Conservation (phyloP, 2,888 invertebrate genomes). For the Agrochola macilenta region DNA sequence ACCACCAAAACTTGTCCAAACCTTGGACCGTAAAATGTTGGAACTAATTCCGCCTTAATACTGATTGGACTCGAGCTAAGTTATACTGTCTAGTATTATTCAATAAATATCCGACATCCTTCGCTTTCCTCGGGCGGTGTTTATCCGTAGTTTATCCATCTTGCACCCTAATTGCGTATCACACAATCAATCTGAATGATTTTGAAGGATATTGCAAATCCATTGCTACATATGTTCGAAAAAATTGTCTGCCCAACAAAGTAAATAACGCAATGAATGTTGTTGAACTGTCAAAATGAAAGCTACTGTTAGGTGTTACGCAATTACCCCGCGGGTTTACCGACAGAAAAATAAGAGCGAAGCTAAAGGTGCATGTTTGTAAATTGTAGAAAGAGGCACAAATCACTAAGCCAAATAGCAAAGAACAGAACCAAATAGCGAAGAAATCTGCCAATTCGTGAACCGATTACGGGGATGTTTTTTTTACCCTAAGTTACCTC, state of each 20-base stretch:
- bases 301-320: too few relatives aligned
- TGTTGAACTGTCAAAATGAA: too few relatives aligned
- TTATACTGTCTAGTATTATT: background rate
- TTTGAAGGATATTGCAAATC: too few relatives aligned
- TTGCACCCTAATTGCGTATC: too few relatives aligned
- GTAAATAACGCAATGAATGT: too few relatives aligned
- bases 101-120: background rate
- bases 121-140: background rate
- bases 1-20: background rate
- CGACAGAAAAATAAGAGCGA: background rate
- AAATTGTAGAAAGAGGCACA: background rate
- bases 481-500: background rate
- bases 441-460: background rate
- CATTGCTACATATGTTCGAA: too few relatives aligned
- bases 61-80: background rate
- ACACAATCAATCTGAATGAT: too few relatives aligned
- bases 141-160: background rate
- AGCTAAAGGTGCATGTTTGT: background rate
- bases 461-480: background rate
- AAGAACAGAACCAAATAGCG: background rate
- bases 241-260: too few relatives aligned
- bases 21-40: too few relatives aligned
- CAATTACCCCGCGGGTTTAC: too few relatives aligned
- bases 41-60: background rate
- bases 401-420: background rate